Evolutionary conservation across 2,888 invertebrate genomes (phyloP), one percentile per base, ranked within the genome.

Genomic region (Sinohyriopsis cumingii): DNA sequence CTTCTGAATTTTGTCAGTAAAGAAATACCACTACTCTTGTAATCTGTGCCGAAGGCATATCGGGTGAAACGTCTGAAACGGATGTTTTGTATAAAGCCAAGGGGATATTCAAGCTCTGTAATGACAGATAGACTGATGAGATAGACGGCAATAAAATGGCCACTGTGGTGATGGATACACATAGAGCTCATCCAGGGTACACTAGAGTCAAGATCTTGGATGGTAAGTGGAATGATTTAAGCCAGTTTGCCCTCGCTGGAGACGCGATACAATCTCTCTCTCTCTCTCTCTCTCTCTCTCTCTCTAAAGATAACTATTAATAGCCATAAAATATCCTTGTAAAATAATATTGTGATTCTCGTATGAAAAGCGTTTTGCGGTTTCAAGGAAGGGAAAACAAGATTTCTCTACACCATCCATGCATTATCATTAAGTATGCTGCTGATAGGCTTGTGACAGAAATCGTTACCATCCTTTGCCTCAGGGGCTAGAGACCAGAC

Each of bases 261-360:
- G 60, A 25, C 54, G 55, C 28, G 59, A 53, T 66, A 59, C 0
- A 19, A 22, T 33, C 6, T 59, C 55, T 9, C 24, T 66, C n/a
- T 66, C 59, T 59, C 24, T 66, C n/a, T 66, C 59, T 59, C 24
- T 66, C n/a, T 66, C 59, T 33, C 6, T 59, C 55, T 9, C 24
- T 66, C n/a, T 66, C 59, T 59, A 12, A 15, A n/a, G 59, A 33
- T 20, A 28, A 24, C 9, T 53, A 59, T 18, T 25, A 53, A 9
- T 66, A 22, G n/a, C 19, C 55, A 2, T 66, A 54, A 12, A 66
- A 59, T 20, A 25, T 19, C 9, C 22, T 24, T 25, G 22, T 25
- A 25, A 25, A 20, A 6, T 22, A 62, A 62, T 62, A 62, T n/a
- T 53, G 45, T 45, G 22, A 62, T 15, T 5, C 45, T 3, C 19